Evolutionary conservation across 2,797 vertebrate species (phyloP), one percentile per base, ranked within the genome.

Genomic region (Rhodeus uyekii): DNA sequence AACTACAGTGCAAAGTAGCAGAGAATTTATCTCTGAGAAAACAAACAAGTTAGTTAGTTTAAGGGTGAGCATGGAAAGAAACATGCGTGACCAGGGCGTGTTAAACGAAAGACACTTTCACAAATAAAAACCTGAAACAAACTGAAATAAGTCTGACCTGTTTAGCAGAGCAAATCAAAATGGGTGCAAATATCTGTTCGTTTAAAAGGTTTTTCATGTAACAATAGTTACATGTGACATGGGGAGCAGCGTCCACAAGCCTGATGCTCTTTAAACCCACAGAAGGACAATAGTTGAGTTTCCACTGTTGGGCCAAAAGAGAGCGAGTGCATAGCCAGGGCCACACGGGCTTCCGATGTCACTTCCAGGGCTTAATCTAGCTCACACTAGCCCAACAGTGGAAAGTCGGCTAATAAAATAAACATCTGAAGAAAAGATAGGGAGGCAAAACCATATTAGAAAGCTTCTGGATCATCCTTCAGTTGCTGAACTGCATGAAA

Each of bases 61-160:
- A 84, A 81, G 75, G 86, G 87, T 88, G 90, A 90, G 78, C 85
- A 91, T 89, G 90, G 91, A 82, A 89, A 84, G 87, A 90, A 86
- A 92, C 95, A 96, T 96, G 95, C 95, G 95, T 88, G 93, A 94
- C 92, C 90, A 91, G 65, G 92, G 93, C 94, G 94, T 92, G 93
- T 95, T 93, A 92, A 95, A 94, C 48, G n/a, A 39, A 58, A 36
- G 4, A 36, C 72, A 38, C 16, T 36, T 74, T 24, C 44, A 32
- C 18, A 71, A 44, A 76, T 29, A 16, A 46, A 58, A 39, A 6
- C 36, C 48, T 58, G 48, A 24, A 79, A 69, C 27, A 24, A 32
- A 18, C 29, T 38, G 22, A 38, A 34, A 64, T 50, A 18, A 50
- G 10, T 32, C 44, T 32, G 68, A 72, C 19, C 29, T 3, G 5